Percentiles rank a stretch among this genome's conserved stretches.
Conservation (phyloP, 2,797 vertebrate species). For the Eulemur mongoz region DNA sequence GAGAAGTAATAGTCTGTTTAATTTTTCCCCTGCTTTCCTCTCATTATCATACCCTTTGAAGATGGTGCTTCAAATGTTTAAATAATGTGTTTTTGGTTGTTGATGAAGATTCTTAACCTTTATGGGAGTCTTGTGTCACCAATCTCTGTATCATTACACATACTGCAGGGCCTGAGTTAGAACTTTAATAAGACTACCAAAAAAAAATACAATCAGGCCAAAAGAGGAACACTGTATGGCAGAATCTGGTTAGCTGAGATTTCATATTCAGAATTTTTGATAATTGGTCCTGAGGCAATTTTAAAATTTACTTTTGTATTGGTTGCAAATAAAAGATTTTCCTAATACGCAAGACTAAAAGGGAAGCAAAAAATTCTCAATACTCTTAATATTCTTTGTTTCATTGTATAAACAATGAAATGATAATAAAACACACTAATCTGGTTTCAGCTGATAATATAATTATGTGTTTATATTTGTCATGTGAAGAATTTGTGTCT, state of each 20-base stretch:
- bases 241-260: neutral
- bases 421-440: neutral
- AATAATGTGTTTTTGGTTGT: slow-evolving; percentile 10
- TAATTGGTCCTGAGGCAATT: neutral
- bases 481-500: neutral
- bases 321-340: slow-evolving; percentile 2
- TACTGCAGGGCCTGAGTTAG: neutral
- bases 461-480: neutral
- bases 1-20: neutral
- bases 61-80: slow-evolving; percentile 17
- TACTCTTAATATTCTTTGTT: neutral
- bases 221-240: neutral
- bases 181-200: neutral
- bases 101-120: neutral
- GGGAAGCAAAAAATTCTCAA: neutral
- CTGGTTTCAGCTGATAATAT: neutral
- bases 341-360: neutral
- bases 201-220: neutral
- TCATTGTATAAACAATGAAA: neutral
- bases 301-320: slow-evolving; percentile 16
- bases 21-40: neutral
- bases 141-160: neutral
- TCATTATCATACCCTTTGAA: neutral
- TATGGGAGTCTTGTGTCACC: neutral
- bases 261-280: slow-evolving; percentile 24